Evolutionary conservation across 2,113 vertebrate species (phyloP).

Genomic region (Nesoenas mayeri): DNA sequence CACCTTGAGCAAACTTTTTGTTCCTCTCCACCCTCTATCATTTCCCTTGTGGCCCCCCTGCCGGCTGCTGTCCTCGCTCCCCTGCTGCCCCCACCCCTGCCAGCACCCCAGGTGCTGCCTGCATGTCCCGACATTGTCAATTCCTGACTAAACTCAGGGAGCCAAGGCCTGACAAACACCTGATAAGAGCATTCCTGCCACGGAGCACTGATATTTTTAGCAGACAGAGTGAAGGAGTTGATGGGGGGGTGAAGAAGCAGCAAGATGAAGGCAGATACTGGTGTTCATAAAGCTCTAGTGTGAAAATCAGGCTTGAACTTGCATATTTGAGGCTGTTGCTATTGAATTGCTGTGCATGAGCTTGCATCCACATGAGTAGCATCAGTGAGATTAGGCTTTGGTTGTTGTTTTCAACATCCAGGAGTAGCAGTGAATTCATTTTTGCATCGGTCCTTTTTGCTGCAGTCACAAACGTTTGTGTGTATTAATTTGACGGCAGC

Average conservation of each 20-base stretch:
- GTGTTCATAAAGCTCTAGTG: not conserved
- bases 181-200: not conserved
- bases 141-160: not conserved
- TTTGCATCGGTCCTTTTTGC: not conserved
- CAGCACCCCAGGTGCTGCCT: not conserved
- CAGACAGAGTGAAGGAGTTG: not conserved
- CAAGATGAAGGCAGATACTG: not conserved
- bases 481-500: not conserved
- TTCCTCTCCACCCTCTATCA: fast-evolving
- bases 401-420: not conserved
- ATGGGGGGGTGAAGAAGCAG: not conserved
- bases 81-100: not conserved
- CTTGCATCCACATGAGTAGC: not conserved
- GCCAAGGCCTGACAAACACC: not conserved
- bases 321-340: not conserved
- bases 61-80: not conserved
- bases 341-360: not conserved
- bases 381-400: not conserved
- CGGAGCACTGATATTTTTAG: not conserved
- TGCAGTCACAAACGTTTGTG: not conserved
- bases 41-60: fast-evolving
- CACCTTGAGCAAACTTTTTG: conserved; percentile 6
- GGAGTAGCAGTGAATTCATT: not conserved
- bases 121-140: not conserved
- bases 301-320: not conserved